Conservation (phyloP, 2,888 invertebrate genomes). For the Drosophila nigricruria region DNA sequence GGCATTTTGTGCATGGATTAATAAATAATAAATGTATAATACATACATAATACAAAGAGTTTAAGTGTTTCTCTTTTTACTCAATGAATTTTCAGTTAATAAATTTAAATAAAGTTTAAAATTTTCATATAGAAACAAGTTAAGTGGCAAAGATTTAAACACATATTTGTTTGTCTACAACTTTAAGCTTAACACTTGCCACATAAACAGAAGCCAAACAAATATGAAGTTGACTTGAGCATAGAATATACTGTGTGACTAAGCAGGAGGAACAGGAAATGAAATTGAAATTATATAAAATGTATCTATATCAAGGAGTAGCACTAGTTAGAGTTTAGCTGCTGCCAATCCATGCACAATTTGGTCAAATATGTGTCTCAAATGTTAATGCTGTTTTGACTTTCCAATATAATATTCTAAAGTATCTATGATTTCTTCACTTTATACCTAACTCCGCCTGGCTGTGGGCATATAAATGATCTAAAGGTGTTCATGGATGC, state of each 20-base stretch:
- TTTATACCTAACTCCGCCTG: too few relatives aligned
- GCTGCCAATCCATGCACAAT: too few relatives aligned
- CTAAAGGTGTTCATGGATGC: too few relatives aligned
- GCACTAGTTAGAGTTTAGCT: too few relatives aligned
- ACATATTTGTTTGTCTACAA: too few relatives aligned
- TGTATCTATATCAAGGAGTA: too few relatives aligned
- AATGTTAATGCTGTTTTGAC: too few relatives aligned
- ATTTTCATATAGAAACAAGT: neutral
- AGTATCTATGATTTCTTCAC: too few relatives aligned
- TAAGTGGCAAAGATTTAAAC: neutral
- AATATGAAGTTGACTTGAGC: neutral
- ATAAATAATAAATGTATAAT: constrained; percentile 3
- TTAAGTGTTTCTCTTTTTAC: neutral
- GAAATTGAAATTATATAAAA: neutral
- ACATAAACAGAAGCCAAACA: neutral
- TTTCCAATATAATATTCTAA: too few relatives aligned
- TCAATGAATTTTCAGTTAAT: neutral
- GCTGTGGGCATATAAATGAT: too few relatives aligned
- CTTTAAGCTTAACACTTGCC: neutral
- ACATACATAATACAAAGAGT: neutral
- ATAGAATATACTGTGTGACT: neutral
- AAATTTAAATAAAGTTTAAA: neutral
- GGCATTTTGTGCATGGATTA: constrained; percentile 2
- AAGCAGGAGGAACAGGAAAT: neutral
- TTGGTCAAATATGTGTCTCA: too few relatives aligned